A percentile compares a stretch with the other conserved stretches of the same genome.
Conservation (phyloP, 2,888 invertebrate species). For the Ectemnius lituratus region DNA sequence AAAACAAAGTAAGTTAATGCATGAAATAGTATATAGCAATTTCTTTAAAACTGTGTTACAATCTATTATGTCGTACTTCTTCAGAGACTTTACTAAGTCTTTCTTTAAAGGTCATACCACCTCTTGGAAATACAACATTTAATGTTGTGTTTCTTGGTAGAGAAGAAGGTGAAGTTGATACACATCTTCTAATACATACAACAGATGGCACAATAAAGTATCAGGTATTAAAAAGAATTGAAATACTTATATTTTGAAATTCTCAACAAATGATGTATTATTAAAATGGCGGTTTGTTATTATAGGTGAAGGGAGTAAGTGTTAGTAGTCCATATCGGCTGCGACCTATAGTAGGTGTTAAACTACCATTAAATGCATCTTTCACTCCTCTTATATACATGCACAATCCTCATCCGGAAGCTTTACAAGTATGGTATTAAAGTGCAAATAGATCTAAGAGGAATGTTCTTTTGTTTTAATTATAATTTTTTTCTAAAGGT, state of each 20-base stretch:
- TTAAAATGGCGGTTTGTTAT: slow-evolving; percentile 28
- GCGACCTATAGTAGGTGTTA: slow-evolving; percentile 93
- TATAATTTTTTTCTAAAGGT: slow-evolving; percentile 78
- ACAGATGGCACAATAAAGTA: slow-evolving; percentile 95
- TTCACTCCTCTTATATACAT: slow-evolving; percentile 93
- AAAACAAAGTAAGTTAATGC: slow-evolving; percentile 88
- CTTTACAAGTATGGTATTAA: slow-evolving; percentile 85
- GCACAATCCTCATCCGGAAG: slow-evolving; percentile 94
- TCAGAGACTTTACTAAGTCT: slow-evolving; percentile 9
- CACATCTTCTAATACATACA: slow-evolving; percentile 95
- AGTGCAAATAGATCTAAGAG: background rate
- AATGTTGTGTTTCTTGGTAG: slow-evolving; percentile 97
- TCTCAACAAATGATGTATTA: background rate
- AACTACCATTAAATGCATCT: slow-evolving; percentile 94
- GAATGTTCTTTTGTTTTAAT: background rate
- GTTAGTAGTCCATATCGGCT: slow-evolving; percentile 94
- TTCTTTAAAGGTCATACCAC: slow-evolving; percentile 87
- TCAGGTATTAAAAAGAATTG: slow-evolving; percentile 80
- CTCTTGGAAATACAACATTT: slow-evolving; percentile 95
- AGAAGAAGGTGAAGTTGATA: slow-evolving; percentile 91
- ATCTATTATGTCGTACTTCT: background rate
- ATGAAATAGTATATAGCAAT: background rate
- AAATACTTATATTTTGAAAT: too few species aligned
- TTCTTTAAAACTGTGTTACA: background rate
- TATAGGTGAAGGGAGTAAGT: slow-evolving; percentile 90